Percentiles rank a stretch among this genome's conserved stretches.
Conservation (phyloP, 2,797 vertebrate genomes). For the Hyperoplus lanceolatus region DNA sequence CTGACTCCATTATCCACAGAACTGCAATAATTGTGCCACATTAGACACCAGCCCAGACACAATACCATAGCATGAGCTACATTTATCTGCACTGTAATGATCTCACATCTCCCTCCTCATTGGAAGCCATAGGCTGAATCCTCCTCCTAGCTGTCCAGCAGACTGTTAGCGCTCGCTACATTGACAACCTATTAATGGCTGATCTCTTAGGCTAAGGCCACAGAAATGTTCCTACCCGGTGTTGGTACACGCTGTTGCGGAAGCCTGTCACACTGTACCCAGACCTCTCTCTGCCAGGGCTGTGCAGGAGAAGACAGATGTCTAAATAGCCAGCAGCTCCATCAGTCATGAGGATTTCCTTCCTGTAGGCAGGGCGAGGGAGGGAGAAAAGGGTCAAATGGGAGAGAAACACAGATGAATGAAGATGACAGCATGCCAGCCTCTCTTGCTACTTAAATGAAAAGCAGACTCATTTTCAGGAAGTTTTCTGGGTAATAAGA, state of each 20-base stretch:
- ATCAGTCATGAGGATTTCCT: slow-evolving; percentile 77
- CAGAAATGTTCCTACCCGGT: slow-evolving; percentile 70
- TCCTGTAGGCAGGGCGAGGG: slow-evolving; percentile 1
- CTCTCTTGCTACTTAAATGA: slow-evolving; percentile 61
- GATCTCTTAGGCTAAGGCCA: slow-evolving; percentile 74
- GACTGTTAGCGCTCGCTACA: slow-evolving; percentile 69
- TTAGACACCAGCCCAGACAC: slow-evolving; percentile 53
- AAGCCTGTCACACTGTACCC: slow-evolving; percentile 74
- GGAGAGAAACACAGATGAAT: slow-evolving; percentile 69
- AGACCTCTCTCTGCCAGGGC: slow-evolving; percentile 65
- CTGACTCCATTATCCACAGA: slow-evolving; percentile 70
- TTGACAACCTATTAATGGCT: slow-evolving; percentile 84
- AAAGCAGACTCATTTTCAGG: slow-evolving; percentile 65
- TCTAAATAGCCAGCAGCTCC: slow-evolving; percentile 80
- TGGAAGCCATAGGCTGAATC: slow-evolving; percentile 63
- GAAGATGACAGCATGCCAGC: slow-evolving; percentile 63
- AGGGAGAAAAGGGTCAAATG: slow-evolving; percentile 64
- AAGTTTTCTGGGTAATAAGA: slow-evolving; percentile 57
- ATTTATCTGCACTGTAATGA: slow-evolving; percentile 78
- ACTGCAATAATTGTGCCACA: slow-evolving; percentile 71
- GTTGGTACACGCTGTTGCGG: slow-evolving; percentile 71
- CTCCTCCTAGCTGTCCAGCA: slow-evolving; percentile 68
- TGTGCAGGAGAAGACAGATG: slow-evolving; percentile 81
- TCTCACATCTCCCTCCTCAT: slow-evolving; percentile 70
- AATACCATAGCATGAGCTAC: slow-evolving; percentile 65